Conservation (phyloP, 2,113 vertebrate species). For the Reinhardtius hippoglossoides region DNA sequence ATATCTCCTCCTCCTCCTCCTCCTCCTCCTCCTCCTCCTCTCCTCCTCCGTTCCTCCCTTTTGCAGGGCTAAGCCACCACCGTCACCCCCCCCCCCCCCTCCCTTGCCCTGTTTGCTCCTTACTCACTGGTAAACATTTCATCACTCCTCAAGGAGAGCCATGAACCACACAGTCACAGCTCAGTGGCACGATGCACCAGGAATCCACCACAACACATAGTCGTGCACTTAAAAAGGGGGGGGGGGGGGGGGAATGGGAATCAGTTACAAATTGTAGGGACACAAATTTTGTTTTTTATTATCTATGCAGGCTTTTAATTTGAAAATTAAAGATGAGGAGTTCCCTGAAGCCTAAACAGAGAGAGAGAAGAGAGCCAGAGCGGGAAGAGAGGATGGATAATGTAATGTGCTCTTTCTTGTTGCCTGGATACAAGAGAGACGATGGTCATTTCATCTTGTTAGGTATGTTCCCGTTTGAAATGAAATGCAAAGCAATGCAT, state of each 20-base stretch:
- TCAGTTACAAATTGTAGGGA: background rate
- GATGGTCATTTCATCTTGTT: slow-evolving; percentile 50
- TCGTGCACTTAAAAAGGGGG: slow-evolving; percentile 21
- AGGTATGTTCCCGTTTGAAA: slow-evolving; percentile 54
- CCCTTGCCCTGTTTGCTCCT: slow-evolving; percentile 54
- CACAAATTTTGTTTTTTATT: background rate
- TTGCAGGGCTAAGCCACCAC: background rate
- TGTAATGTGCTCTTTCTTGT: slow-evolving; percentile 66
- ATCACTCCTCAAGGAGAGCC: slow-evolving; percentile 79
- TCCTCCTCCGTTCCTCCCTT: slow-evolving; percentile 45
- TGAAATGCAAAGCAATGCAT: slow-evolving; percentile 10
- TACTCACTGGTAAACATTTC: slow-evolving; percentile 74
- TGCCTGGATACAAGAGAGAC: slow-evolving; percentile 74
- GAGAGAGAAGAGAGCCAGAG: slow-evolving; percentile 36
- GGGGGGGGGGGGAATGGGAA: slow-evolving; percentile 5
- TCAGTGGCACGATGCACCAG: slow-evolving; percentile 38
- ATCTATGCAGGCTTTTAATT: slow-evolving; percentile 35
- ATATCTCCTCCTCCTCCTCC: slow-evolving; percentile 50
- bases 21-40: slow-evolving; percentile 37
- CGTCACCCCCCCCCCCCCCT: background rate
- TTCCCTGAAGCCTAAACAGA: slow-evolving; percentile 42
- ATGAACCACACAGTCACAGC: slow-evolving; percentile 53
- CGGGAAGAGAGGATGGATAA: slow-evolving; percentile 28
- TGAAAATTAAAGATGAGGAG: slow-evolving; percentile 38
- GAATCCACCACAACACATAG: slow-evolving; percentile 24